Evolutionary conservation across 64 coral and sea anemone species (phyloP).

Genomic region (Catalaphyllia jardinei): DNA sequence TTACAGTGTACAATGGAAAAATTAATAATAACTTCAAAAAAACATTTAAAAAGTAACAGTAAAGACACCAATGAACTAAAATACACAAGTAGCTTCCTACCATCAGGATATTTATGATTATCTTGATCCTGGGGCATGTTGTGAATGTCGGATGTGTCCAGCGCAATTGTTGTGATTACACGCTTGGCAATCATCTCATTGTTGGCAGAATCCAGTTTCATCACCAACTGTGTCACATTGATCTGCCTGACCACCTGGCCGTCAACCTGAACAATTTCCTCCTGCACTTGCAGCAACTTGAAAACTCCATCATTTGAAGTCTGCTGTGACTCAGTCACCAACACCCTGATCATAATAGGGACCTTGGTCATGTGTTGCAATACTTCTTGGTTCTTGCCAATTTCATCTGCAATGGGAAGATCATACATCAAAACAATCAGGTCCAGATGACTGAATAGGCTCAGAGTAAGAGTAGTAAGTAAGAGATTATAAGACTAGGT

Average conservation of each 20-base stretch:
- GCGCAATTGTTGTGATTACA: slow-evolving; percentile 2
- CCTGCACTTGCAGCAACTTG: slow-evolving; percentile 34
- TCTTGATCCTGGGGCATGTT: not conserved
- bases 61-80: not conserved
- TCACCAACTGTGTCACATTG: slow-evolving; percentile 33
- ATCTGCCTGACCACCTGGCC: slow-evolving; percentile 29
- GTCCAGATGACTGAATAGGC: no score
- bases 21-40: no score
- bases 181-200: slow-evolving; percentile 50
- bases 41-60: no score
- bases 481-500: no score
- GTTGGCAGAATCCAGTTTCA: slow-evolving; percentile 38
- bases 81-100: not conserved
- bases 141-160: not conserved
- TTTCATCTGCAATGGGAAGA: slow-evolving; percentile 31
- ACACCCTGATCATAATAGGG: slow-evolving; percentile 60
- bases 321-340: slow-evolving; percentile 4
- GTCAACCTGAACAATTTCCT: slow-evolving; percentile 37
- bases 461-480: no score
- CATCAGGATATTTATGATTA: not conserved
- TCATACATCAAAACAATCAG: no score
- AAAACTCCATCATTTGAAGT: not conserved
- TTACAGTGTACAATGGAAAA: no score
- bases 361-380: slow-evolving; percentile 33
- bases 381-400: slow-evolving; percentile 27